Evolutionary conservation across 2,113 vertebrate species (phyloP).

Genomic region (Micromys minutus): DNA sequence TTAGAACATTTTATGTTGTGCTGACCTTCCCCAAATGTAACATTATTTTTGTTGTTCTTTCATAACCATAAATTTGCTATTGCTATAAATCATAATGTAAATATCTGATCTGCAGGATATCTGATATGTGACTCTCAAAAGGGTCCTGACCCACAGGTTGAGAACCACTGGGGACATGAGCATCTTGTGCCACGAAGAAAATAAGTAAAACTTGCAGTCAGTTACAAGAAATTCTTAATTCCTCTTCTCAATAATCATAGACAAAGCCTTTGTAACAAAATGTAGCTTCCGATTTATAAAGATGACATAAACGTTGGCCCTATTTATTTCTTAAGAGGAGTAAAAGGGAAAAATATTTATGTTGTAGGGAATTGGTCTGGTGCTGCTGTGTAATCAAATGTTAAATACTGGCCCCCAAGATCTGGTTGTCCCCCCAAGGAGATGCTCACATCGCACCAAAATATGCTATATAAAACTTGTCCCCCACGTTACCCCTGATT

Average conservation of each 20-base stretch:
- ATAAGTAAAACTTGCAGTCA: constrained; percentile 48
- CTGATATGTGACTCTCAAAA: neutral
- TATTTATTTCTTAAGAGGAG: constrained; percentile 21
- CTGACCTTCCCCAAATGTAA: neutral
- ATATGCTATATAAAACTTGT: too few relatives aligned
- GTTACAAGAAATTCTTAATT: neutral
- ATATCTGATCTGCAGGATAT: neutral
- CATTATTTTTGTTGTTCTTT: neutral
- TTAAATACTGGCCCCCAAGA: too few relatives aligned
- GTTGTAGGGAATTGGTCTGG: too few relatives aligned
- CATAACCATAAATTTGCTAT: neutral
- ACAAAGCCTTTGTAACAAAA: constrained; percentile 22
- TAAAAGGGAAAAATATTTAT: neutral
- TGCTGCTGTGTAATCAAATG: too few relatives aligned
- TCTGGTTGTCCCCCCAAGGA: too few relatives aligned
- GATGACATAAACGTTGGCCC: neutral
- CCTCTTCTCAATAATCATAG: neutral
- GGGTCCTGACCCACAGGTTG: neutral
- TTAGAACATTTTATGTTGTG: neutral
- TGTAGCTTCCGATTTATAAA: neutral
- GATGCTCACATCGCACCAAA: too few relatives aligned
- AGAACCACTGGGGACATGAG: neutral
- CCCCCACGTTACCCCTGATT: too few relatives aligned
- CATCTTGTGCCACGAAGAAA: neutral
- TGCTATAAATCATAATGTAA: neutral